Base-by-base conservation (phyloP, 1,140 invertebrate genomes). In the Papilio machaon region DNA sequence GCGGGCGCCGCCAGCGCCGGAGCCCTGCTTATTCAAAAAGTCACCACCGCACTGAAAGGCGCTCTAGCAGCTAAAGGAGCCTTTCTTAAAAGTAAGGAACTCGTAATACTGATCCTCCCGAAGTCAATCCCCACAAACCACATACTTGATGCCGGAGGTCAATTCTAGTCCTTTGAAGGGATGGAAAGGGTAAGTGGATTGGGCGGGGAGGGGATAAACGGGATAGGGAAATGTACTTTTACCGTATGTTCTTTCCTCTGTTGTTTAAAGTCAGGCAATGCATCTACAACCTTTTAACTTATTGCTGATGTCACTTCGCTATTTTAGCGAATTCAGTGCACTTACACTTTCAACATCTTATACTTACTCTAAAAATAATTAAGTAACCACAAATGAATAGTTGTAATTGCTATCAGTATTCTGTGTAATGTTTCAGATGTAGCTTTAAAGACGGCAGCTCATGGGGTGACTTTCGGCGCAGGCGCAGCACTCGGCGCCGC, bases 31-130 rank as follows among this genome's bases (percentile, higher is more conserved):
- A 47, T 43, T 4, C 77, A 82, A 43, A 76, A 77, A 10, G 43
- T 73, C 49, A 60, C 73, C 30, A 64, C 79, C 9, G 52, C 54
- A 17, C 43, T 52, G 17, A 75, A 76, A 11, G 54, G 46, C 13
- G 67, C 81, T 10, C 30, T 84, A 9, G 83, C 60, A 52, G 77
- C 60, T 46, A 82, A 82, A 58, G 83, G 81, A 67, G 64, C 64
- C 30, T 70, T 70, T 15, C 9, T 46, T 64, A 23, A 76, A 43
- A 19, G 73, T 70, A 67, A 15, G 2, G 30, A 67, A 35, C 30
- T 17, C 13, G 17, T 58, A 58, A n/a, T n/a, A 7, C 7, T 58
- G 7, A 54, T 5, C 17, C 17, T 0, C 8, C 17, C 17, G 17
- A 49, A 7, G 0, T 54, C 52, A 43, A 43, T 8, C 54, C n/a